phyloP scores from a whole-genome alignment of 37 sponge, comb jelly and placozoan species.

The Chondrosia reniformis region DNA sequence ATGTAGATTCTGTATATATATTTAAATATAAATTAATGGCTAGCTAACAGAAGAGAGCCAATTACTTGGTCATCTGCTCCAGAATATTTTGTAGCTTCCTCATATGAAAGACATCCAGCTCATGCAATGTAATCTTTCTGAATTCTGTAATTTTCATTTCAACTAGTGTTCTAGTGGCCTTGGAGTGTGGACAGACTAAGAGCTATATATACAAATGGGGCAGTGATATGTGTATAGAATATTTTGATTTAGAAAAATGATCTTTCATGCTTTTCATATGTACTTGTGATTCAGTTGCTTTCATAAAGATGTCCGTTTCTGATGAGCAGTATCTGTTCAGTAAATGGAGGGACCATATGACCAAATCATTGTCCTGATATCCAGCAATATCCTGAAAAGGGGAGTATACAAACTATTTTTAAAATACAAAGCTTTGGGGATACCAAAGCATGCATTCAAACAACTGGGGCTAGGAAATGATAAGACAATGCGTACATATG shows the following conservation, averaged over 20 bases:
- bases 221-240: too few species aligned
- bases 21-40: too few species aligned
- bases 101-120: neutral
- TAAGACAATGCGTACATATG: too few species aligned
- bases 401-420: neutral
- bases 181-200: too few species aligned
- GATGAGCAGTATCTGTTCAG: slow-evolving; percentile 47
- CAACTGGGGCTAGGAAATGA: too few species aligned
- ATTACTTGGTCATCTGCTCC: neutral
- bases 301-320: slow-evolving; percentile 45
- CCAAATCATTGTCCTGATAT: slow-evolving; percentile 44
- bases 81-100: neutral
- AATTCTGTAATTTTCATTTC: neutral
- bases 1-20: too few species aligned
- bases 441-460: too few species aligned
- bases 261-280: too few species aligned
- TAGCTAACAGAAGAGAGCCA: too few species aligned
- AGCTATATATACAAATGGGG: too few species aligned
- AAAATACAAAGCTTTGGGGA: neutral
- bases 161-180: too few species aligned
- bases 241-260: too few species aligned
- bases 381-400: slow-evolving; percentile 38
- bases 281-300: slow-evolving; percentile 43
- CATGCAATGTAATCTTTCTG: neutral
- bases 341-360: slow-evolving; percentile 39